These are phyloP conservation scores for Siphonodentalium dalli DNA, from an alignment of 2,888 invertebrate species.

Conservation along the genomic window DNA sequence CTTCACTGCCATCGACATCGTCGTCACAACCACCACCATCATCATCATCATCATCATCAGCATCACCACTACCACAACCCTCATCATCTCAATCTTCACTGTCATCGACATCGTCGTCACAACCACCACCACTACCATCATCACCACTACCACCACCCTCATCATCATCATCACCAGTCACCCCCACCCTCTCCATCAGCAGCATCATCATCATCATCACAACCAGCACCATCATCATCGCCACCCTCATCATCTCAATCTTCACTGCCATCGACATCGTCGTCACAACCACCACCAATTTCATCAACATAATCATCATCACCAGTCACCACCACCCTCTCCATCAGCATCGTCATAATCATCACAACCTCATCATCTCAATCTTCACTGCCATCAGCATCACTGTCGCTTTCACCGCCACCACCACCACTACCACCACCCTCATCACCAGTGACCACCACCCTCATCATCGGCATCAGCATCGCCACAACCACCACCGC, in stretches of 20 bases:
- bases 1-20: background rate
- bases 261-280: background rate
- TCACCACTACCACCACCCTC: too few relatives aligned
- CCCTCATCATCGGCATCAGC: constrained; percentile 12
- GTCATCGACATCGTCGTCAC: too few relatives aligned
- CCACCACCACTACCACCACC: background rate
- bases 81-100: background rate
- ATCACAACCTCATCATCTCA: too few relatives aligned
- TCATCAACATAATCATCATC: constrained; percentile 8
- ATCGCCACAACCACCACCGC: constrained; percentile 17
- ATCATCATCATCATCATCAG: constrained; percentile 9
- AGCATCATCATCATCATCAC: background rate
- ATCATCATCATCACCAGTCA: background rate
- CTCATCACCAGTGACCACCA: constrained; percentile 2
- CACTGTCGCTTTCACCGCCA: too few relatives aligned
- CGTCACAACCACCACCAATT: background rate
- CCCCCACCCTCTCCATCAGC: background rate
- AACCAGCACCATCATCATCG: background rate
- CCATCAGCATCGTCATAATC: background rate
- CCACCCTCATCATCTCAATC: constrained; percentile 1
- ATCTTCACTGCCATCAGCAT: too few relatives aligned
- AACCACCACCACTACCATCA: too few relatives aligned
- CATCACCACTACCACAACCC: background rate
- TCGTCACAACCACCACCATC: constrained; percentile 1
- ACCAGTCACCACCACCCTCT: constrained; percentile 1